Conservation (phyloP, 2,113 vertebrate genomes). For the Sus scrofa region DNA sequence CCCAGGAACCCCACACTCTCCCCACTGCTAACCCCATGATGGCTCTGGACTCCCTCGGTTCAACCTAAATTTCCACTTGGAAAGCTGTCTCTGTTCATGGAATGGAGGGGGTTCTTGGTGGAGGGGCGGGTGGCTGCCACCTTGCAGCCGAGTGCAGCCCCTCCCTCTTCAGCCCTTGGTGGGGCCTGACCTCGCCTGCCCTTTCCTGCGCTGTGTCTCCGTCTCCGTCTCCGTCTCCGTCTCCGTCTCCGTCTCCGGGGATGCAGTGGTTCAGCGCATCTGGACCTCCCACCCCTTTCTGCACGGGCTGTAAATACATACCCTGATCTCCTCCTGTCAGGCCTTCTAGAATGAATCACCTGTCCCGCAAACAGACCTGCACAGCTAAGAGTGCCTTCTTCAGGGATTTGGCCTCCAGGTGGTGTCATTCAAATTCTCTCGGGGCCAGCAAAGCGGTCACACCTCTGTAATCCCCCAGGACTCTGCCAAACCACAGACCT, state of each 20-base stretch:
- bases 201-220: too few relatives aligned
- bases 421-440: background rate
- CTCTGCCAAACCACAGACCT: background rate
- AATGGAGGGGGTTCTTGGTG: background rate
- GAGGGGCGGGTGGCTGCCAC: background rate
- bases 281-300: rapidly evolving
- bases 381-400: too few relatives aligned
- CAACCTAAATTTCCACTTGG: background rate
- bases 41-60: background rate
- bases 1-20: background rate
- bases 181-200: background rate
- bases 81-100: background rate
- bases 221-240: too few relatives aligned
- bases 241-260: too few relatives aligned
- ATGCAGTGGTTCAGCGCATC: background rate
- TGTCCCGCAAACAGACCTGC: background rate
- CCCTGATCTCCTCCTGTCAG: background rate
- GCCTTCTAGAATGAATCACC: background rate
- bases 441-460: background rate
- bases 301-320: background rate
- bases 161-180: rapidly evolving
- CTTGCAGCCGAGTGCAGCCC: rapidly evolving
- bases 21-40: rapidly evolving
- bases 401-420: background rate
- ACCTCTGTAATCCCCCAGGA: background rate